These are phyloP conservation scores for Drosophila oshimai DNA, from an alignment of 1,140 invertebrate species.

Conservation along the genomic window DNA sequence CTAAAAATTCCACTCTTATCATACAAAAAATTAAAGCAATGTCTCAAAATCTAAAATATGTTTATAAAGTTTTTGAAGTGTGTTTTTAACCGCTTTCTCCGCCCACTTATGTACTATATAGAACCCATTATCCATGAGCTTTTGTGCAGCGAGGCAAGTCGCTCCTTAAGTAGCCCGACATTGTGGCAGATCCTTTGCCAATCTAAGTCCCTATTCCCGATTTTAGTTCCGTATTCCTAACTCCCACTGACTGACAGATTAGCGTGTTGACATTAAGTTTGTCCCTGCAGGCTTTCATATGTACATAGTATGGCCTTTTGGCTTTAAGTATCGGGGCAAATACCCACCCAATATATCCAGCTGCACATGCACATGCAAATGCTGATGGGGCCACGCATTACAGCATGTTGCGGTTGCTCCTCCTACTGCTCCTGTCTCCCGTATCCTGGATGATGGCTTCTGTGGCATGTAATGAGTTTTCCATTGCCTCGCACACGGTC, in stretches of 20 bases:
- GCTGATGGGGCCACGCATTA: slow-evolving; percentile 56
- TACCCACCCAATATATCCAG: no score
- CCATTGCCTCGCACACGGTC: slow-evolving; percentile 44
- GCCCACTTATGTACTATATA: no score
- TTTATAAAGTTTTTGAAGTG: slow-evolving; percentile 3
- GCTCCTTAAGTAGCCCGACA: slow-evolving; percentile 61
- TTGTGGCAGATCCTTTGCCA: slow-evolving; percentile 20
- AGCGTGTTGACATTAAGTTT: slow-evolving; percentile 68
- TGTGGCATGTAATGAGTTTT: slow-evolving; percentile 78
- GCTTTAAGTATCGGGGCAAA: slow-evolving; percentile 30
- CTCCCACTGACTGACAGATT: slow-evolving; percentile 60
- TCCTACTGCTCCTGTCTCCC: background rate
- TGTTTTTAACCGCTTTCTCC: background rate
- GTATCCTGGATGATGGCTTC: slow-evolving; percentile 20
- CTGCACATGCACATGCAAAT: slow-evolving; percentile 15
- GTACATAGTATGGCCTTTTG: slow-evolving; percentile 25
- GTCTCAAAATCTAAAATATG: no score
- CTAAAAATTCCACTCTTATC: no score
- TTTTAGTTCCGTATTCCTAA: background rate
- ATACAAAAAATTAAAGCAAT: no score
- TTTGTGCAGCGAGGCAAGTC: slow-evolving; percentile 42
- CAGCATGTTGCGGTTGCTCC: slow-evolving; percentile 63
- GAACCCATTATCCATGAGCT: slow-evolving; percentile 14
- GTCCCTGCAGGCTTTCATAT: slow-evolving; percentile 46
- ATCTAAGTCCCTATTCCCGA: background rate